Conservation (phyloP, 2,113 vertebrate genomes). For the Montifringilla adamsi region DNA sequence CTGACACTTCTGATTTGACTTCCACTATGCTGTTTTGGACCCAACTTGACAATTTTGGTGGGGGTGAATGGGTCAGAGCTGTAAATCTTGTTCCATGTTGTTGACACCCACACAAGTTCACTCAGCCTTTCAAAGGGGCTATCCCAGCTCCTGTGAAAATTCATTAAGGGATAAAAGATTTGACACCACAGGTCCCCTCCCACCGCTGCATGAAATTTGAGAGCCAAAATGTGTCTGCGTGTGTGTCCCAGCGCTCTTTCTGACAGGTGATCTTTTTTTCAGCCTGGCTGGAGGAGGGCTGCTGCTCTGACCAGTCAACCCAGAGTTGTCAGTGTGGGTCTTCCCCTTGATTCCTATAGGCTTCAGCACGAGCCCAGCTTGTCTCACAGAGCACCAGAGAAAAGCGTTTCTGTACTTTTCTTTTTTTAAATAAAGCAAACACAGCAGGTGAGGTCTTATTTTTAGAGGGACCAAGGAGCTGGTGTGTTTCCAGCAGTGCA, state of each 20-base stretch:
- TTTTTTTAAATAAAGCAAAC: constrained; percentile 58
- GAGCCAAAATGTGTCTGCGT: constrained; percentile 27
- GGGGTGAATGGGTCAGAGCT: constrained; percentile 59
- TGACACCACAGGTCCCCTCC: background rate
- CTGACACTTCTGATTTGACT: constrained; percentile 42
- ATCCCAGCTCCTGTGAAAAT: constrained; percentile 53
- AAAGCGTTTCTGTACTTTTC: constrained; percentile 22
- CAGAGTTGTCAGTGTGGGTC: background rate
- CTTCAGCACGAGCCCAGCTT: background rate
- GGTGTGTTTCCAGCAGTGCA: constrained; percentile 48
- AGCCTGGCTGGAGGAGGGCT: constrained; percentile 9
- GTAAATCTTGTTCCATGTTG: constrained; percentile 45
- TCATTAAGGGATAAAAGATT: constrained; percentile 59
- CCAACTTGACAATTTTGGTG: constrained; percentile 48
- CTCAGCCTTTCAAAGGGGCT: constrained; percentile 62
- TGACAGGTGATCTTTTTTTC: constrained; percentile 55
- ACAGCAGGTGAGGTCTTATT: constrained; percentile 64
- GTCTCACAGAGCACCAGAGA: background rate
- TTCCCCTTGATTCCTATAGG: background rate
- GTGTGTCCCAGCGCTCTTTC: constrained; percentile 27
- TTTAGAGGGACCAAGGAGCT: constrained; percentile 37
- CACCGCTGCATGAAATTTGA: constrained; percentile 17
- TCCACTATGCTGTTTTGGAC: constrained; percentile 47
- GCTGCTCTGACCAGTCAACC: constrained; percentile 23
- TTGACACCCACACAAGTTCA: constrained; percentile 61